phyloP scores from a whole-genome alignment of 2,888 invertebrate genomes.

The Leptodirus hochenwartii region DNA sequence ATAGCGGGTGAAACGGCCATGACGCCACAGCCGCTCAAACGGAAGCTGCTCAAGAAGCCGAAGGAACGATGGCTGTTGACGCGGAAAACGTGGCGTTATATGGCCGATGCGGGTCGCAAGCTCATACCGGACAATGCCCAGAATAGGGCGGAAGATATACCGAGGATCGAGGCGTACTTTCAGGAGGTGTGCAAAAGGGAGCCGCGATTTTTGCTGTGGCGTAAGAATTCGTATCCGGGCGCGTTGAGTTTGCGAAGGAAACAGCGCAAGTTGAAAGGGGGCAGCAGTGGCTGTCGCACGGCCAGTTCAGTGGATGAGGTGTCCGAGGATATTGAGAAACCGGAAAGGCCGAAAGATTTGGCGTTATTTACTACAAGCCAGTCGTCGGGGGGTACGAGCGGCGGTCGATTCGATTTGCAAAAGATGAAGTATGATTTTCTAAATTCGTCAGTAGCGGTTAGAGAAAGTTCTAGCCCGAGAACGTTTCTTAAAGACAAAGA shows the following conservation, averaged over 20 bases:
- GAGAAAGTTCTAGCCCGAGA: constrained; percentile 11
- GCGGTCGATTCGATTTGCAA: constrained; percentile 48
- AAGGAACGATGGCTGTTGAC: constrained; percentile 78
- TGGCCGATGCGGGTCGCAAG: constrained; percentile 78
- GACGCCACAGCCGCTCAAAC: constrained; percentile 9
- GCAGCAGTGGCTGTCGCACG: constrained; percentile 47
- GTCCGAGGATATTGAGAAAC: constrained; percentile 29
- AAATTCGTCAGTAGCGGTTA: constrained; percentile 29
- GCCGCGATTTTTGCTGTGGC: constrained; percentile 61
- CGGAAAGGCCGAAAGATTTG: constrained; percentile 28
- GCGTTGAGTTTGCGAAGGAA: constrained; percentile 38
- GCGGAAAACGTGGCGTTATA: constrained; percentile 79
- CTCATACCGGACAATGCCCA: constrained; percentile 66
- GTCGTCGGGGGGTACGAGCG: too few species aligned
- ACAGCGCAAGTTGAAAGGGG: constrained; percentile 39
- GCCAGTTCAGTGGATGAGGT: constrained; percentile 49
- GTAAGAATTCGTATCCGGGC: constrained; percentile 68
- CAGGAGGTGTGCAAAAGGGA: constrained; percentile 65
- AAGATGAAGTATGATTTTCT: constrained; percentile 50
- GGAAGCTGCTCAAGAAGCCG: constrained; percentile 33
- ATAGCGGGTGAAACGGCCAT: too few species aligned
- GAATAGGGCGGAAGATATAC: constrained; percentile 56
- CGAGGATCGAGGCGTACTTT: constrained; percentile 67
- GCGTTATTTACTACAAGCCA: constrained; percentile 17
- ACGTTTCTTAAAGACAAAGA: constrained; percentile 11